Percentiles rank a stretch among this genome's conserved stretches.
These are phyloP conservation scores for Ctenochaetus hawaiiensis DNA, from an alignment of 2,797 vertebrate genomes.

Conservation along the genomic window DNA sequence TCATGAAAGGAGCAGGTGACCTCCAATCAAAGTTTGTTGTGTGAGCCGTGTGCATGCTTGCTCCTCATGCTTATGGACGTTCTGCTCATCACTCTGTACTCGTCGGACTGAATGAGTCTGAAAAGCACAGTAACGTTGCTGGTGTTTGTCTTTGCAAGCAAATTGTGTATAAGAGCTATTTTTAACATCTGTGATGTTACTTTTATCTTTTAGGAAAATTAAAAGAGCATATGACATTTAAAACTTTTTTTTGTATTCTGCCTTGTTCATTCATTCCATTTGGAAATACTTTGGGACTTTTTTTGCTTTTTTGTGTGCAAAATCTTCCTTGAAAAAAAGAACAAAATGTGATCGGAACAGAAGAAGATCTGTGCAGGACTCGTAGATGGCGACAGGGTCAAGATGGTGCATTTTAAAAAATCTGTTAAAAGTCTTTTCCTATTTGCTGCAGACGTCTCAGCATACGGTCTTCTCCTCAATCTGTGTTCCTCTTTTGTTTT, in stretches of 20 bases:
- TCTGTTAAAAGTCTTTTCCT: conserved; percentile 13
- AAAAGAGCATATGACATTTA: neutral
- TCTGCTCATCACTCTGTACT: conserved; percentile 14
- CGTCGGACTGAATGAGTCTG: conserved; percentile 24
- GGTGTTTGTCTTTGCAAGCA: conserved; percentile 15
- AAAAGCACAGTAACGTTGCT: conserved; percentile 53
- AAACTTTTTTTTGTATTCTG: neutral
- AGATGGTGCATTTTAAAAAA: conserved; percentile 11
- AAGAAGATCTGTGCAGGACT: conserved; percentile 1
- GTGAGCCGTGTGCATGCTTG: neutral
- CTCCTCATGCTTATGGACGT: neutral
- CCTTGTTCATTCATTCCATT: neutral
- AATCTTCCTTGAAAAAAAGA: neutral
- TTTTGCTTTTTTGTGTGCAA: neutral
- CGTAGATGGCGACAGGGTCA: neutral
- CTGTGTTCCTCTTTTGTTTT: conserved; percentile 47
- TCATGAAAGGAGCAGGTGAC: conserved; percentile 67
- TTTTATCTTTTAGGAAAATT: too few relatives aligned
- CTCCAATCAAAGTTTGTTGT: conserved; percentile 54
- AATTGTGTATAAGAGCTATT: conserved; percentile 16
- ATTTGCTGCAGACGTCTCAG: conserved; percentile 20
- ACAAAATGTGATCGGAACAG: neutral
- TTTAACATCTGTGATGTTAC: conserved; percentile 12
- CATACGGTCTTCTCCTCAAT: conserved; percentile 32
- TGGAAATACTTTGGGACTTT: neutral